Evolutionary conservation across 2,797 vertebrate genomes (phyloP).

Genomic region (Phrynocephalus forsythii): DNA sequence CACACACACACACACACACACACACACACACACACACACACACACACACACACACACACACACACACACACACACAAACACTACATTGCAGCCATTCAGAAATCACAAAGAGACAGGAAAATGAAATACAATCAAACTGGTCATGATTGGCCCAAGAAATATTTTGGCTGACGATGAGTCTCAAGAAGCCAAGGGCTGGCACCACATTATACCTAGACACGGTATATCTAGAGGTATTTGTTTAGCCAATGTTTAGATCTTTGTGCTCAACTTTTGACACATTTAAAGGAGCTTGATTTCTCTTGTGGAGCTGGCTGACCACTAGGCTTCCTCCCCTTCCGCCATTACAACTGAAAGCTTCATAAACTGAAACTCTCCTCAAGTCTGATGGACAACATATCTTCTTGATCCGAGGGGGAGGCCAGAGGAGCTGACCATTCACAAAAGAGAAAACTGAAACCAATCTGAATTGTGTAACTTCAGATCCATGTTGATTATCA

Average conservation of each 20-base stretch:
- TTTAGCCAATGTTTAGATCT: background rate
- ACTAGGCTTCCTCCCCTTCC: background rate
- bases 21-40: background rate
- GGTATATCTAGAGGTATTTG: no score
- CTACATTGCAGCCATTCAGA: background rate
- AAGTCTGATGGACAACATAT: no score
- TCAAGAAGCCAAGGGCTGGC: background rate
- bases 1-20: background rate
- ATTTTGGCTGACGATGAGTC: background rate
- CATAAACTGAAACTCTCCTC: background rate
- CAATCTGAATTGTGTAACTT: background rate
- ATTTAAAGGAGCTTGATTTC: background rate
- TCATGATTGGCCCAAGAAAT: background rate
- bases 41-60: background rate
- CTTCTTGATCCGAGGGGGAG: background rate
- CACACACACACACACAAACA: background rate
- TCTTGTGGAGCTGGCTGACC: no score
- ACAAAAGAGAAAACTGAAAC: background rate
- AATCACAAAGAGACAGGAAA: background rate
- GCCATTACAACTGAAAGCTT: background rate
- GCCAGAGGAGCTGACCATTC: background rate
- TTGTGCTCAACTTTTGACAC: background rate
- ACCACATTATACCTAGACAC: background rate
- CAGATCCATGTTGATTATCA: background rate
- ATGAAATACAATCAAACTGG: background rate